A percentile compares a stretch with the other conserved stretches of the same genome.
Conservation (phyloP, 2,113 vertebrate species). For the Phycodurus eques region DNA sequence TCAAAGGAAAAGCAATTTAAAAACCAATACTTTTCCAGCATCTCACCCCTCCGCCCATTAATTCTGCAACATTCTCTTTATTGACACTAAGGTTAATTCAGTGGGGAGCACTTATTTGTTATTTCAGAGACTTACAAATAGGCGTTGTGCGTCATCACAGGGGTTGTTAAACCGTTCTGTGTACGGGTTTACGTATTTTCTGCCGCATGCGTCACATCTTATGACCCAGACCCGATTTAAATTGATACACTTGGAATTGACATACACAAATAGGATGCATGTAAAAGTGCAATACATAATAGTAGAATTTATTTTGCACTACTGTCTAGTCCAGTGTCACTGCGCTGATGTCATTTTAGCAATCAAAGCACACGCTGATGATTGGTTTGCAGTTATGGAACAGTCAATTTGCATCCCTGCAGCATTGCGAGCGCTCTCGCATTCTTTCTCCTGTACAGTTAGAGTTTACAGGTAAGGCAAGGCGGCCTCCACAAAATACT, state of each 20-base stretch:
- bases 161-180: neutral
- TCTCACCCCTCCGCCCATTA: neutral
- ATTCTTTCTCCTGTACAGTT: too few species aligned
- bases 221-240: neutral
- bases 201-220: neutral
- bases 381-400: neutral
- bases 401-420: too few species aligned
- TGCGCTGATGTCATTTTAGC: neutral
- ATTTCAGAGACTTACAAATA: neutral
- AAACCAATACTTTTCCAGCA: neutral
- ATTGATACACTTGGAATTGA: neutral
- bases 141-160: neutral
- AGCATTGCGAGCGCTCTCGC: too few species aligned
- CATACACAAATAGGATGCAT: neutral
- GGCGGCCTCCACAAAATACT: too few species aligned
- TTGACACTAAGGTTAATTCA: neutral
- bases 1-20: neutral
- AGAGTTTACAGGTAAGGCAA: too few species aligned
- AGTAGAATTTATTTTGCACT: neutral
- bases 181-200: neutral
- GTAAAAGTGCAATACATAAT: neutral
- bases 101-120: neutral
- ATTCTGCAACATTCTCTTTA: neutral
- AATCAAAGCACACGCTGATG: neutral
- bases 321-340: neutral